Base-by-base conservation (phyloP, 1,140 invertebrate species). In the Drosophila sp. region DNA sequence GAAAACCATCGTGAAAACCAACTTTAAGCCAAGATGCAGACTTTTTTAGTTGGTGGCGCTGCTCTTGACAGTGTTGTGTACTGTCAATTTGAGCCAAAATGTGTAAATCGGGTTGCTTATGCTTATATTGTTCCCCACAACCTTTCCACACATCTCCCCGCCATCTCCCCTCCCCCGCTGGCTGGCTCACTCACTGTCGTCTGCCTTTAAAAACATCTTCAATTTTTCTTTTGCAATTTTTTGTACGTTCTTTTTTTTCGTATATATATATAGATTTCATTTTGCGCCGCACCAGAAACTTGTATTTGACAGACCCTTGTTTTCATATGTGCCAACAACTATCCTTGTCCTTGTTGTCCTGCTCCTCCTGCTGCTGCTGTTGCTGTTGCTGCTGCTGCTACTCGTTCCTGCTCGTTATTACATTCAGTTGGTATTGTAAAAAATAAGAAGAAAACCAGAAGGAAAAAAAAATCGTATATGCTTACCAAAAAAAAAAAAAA, bases 271-370 rank as follows among this genome's bases (percentile, higher is more conserved):
- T 50, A 50, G 44, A 23, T 38, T 60, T 61, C 44, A 50, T 62
- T 60, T 67, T 68, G 67, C 61, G 82, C 82, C 61, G 70, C 79
- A 83, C 78, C 82, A 86, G 82, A 82, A 86, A 82, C 83, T 87
- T 86, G 83, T 86, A 87, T 87, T 87, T 87, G 83, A 87, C 83
- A 86, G 83, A 86, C 83, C 83, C 83, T 86, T 87, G 83, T 86
- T 83, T 87, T 87, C 83, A 86, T 86, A 86, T 86, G 83, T 79
- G 83, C 82, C 83, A 82, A 50, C 83, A 86, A 86, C 70, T 64
- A 40, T 71, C 54, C 62, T 67, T 60, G 64, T 67, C 40, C 60
- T 40, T 17, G 40, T 62, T 47, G 40, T 66, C 11, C 64, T 57
- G 11, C 27, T 17, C 6, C 32, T 11, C 44, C 8, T 60, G 3